Evolutionary conservation across 2,888 invertebrate species (phyloP).

Genomic region (Griposia aprilina): DNA sequence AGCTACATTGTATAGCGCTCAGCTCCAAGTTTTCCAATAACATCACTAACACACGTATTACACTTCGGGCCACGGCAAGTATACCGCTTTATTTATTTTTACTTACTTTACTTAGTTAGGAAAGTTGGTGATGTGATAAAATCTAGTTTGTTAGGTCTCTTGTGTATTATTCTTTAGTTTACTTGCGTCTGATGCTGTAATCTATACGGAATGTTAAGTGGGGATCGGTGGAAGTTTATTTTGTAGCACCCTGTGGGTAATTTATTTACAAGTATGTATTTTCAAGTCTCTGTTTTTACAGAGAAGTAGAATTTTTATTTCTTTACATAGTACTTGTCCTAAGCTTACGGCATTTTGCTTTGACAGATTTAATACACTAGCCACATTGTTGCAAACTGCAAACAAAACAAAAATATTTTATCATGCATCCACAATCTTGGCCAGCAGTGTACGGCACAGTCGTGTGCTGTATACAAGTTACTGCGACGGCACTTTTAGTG

Average conservation of each 20-base stretch:
- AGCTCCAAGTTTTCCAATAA: constrained; percentile 77
- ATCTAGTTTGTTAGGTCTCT: constrained; percentile 61
- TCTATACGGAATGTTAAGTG: constrained; percentile 39
- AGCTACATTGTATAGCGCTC: constrained; percentile 72
- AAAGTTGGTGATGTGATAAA: constrained; percentile 57
- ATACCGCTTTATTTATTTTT: constrained; percentile 54
- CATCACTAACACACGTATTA: constrained; percentile 65
- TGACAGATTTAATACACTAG: not conserved
- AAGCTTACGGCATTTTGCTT: not conserved
- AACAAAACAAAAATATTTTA: constrained; percentile 12
- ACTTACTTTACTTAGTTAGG: constrained; percentile 48
- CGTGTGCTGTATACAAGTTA: constrained; percentile 57
- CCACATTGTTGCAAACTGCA: constrained; percentile 17
- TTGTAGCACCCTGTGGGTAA: not conserved
- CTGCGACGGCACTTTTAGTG: constrained; percentile 49
- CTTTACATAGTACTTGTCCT: too few relatives aligned
- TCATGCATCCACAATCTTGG: constrained; percentile 13
- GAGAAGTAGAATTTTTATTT: not conserved
- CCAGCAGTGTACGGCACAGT: constrained; percentile 50
- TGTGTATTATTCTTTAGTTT: constrained; percentile 52
- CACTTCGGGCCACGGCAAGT: constrained; percentile 61
- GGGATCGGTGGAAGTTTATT: not conserved
- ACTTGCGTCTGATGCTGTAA: constrained; percentile 22
- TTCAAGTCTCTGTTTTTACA: not conserved
- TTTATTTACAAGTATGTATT: too few relatives aligned